phyloP scores from a whole-genome alignment of 2,888 invertebrate genomes.

The Protophormia terraenovae region DNA sequence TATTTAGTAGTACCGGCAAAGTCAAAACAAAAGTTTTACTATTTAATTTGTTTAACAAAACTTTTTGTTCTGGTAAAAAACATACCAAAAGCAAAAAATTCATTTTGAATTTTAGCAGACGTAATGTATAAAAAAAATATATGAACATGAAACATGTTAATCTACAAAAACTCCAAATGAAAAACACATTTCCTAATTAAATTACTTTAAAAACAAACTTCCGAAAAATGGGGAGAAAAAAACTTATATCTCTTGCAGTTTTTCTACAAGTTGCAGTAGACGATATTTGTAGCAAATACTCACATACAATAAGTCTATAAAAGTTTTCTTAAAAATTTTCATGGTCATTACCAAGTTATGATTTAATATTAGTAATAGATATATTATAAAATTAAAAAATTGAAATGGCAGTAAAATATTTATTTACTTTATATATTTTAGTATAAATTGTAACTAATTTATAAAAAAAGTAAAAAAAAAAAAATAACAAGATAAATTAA shows the following conservation, averaged over 20 bases:
- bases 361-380: slow-evolving; percentile 30
- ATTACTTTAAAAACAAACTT: slow-evolving; percentile 64
- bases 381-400: slow-evolving; percentile 35
- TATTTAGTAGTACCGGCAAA: not conserved
- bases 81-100: not conserved
- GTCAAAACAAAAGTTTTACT: slow-evolving; percentile 54
- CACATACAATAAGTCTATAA: not conserved
- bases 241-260: slow-evolving; percentile 4
- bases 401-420: too few species aligned
- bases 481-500: too few species aligned
- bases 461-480: not conserved
- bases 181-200: slow-evolving; percentile 68
- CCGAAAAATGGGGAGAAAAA: not conserved
- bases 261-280: not conserved
- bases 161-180: slow-evolving; percentile 44
- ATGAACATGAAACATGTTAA: slow-evolving; percentile 42
- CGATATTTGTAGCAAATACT: not conserved
- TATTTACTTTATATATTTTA: not conserved
- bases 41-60: slow-evolving; percentile 60
- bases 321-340: slow-evolving; percentile 59
- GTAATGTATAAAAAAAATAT: not conserved
- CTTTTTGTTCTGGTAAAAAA: slow-evolving; percentile 29
- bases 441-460: not conserved
- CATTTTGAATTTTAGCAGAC: slow-evolving; percentile 38
- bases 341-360: slow-evolving; percentile 62